Base-by-base conservation (phyloP, 1,140 invertebrate species). In the Drosophila subobscura region DNA sequence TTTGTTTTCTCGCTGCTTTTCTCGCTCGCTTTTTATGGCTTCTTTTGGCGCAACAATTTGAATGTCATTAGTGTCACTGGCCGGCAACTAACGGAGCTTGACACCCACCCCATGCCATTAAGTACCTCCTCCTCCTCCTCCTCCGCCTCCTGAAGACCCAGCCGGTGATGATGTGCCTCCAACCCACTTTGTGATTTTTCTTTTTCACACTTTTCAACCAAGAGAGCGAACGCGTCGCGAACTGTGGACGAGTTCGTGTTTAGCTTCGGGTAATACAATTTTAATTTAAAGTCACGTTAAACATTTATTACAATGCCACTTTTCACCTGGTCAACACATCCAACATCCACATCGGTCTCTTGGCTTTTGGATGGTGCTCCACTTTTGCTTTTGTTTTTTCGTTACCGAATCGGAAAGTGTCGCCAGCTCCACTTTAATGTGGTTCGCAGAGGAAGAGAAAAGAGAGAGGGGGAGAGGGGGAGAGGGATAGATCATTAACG, bases 1-100 rank as follows among this genome's bases (percentile, higher is more conserved):
- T 81, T 81, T 77, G 63, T 59, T 80, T 73, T 77, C 79, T 58
- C 40, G 33, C 56, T 27, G 40, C 12, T 45, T 45, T 60, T 79
- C 51, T 71, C 44, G 63, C 63, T 72, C 59, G 64, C 47, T 49
- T 73, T 78, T 84, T 84, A 85, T 72, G 76, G 76, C 80, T 83
- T 83, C 79, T 85, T 84, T 83, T 75, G 61, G 76, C 80, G 80
- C 80, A 79, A 85, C 79, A 84, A 79, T 85, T 85, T 79, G 72
- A 84, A 79, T 79, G 79, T 85, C 79, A 84, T 84, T 84, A 84
- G 76, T 72, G 80, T 85, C 80, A 84, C 61, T 73, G 77, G 56
- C 61, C 65, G 75, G 54, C 59, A 45, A 53, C 79, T 83, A 83
- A 83, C 79, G 75, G 79, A 71, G 75, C 79, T 83, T 66, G 70